These are phyloP conservation scores for Corythucha ciliata DNA, from an alignment of 2,888 invertebrate genomes.

Conservation along the genomic window DNA sequence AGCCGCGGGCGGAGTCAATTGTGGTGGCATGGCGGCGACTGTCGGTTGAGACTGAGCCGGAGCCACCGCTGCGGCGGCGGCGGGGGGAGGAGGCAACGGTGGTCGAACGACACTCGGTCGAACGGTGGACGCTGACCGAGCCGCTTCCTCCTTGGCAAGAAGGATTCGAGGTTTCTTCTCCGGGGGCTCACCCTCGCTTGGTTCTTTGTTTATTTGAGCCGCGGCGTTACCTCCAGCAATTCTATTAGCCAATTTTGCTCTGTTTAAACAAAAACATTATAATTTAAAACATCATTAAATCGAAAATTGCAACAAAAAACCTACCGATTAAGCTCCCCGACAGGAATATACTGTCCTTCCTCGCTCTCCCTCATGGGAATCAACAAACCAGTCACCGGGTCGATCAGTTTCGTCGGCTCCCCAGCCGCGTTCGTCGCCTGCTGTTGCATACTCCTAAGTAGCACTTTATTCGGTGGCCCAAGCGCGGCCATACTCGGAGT, in stretches of 20 bases:
- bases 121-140: constrained; percentile 16
- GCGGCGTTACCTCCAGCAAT: constrained; percentile 18
- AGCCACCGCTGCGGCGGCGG: constrained; percentile 22
- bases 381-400: constrained; percentile 63
- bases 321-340: constrained; percentile 35
- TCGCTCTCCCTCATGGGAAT: constrained; percentile 61
- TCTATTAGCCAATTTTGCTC: constrained; percentile 3
- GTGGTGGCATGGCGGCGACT: too few relatives aligned
- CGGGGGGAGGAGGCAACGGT: constrained; percentile 23
- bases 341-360: constrained; percentile 57
- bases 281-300: neutral
- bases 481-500: too few relatives aligned
- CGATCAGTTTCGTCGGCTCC: constrained; percentile 58
- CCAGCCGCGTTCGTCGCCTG: constrained; percentile 34
- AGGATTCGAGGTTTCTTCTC: constrained; percentile 28
- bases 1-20: too few relatives aligned
- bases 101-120: constrained; percentile 28
- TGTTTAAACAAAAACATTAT: too few relatives aligned
- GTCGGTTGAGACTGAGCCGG: constrained; percentile 19
- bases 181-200: constrained; percentile 29
- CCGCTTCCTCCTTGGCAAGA: constrained; percentile 15
- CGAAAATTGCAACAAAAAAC: neutral
- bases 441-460: too few relatives aligned
- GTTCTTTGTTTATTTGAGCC: constrained; percentile 16
- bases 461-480: too few relatives aligned